Conservation (phyloP, 1,140 invertebrate species). For the Achatina immaculata region DNA sequence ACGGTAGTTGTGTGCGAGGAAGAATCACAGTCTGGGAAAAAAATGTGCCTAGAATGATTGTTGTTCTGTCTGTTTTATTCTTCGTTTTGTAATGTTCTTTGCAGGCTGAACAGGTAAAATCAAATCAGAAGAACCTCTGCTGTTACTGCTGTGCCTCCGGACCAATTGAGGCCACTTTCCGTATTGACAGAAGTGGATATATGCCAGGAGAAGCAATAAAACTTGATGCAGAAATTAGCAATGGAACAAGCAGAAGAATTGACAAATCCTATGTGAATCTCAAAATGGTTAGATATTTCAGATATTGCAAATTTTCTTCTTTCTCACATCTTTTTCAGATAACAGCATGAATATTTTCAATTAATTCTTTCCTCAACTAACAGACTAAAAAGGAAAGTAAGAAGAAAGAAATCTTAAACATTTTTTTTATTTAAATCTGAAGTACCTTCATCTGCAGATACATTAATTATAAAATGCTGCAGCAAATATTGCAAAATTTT, state of each 20-base stretch:
- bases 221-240: conserved; percentile 53
- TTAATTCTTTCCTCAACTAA: too few relatives aligned
- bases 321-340: too few relatives aligned
- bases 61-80: not conserved
- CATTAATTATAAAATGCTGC: too few relatives aligned
- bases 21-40: not conserved
- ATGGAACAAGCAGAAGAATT: conserved; percentile 44
- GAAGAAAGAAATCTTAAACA: too few relatives aligned
- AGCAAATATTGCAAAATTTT: too few relatives aligned
- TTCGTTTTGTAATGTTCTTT: not conserved
- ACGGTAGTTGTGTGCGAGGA: too few relatives aligned
- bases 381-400: too few relatives aligned
- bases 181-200: conserved; percentile 52
- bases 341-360: too few relatives aligned
- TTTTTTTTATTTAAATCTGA: too few relatives aligned
- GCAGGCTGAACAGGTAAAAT: conserved; percentile 7
- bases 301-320: not conserved
- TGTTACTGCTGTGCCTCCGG: conserved; percentile 58
- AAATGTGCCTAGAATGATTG: not conserved
- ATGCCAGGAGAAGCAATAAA: conserved; percentile 57
- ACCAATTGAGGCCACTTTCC: conserved; percentile 49
- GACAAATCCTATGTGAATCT: conserved; percentile 43
- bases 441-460: too few relatives aligned
- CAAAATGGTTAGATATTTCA: conserved; percentile 39
- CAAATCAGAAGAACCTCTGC: conserved; percentile 52